Conservation (phyloP, 2,888 invertebrate genomes). For the Acleris cristana region DNA sequence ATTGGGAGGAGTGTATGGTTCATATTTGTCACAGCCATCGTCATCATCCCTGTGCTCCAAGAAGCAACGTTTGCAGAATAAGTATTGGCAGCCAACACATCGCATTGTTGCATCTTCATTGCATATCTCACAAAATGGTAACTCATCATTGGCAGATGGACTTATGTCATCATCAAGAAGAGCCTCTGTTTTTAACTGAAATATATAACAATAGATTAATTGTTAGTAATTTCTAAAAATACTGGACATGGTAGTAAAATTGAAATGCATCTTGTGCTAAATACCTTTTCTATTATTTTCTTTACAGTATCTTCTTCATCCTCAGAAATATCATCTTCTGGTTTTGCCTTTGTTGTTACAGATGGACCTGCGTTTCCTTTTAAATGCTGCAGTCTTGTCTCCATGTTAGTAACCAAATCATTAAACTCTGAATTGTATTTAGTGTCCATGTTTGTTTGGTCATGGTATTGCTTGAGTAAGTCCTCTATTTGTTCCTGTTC, state of each 20-base stretch:
- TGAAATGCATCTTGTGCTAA: background rate
- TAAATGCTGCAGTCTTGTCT: conserved; percentile 63
- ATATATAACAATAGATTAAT: conserved; percentile 10
- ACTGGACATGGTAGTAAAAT: background rate
- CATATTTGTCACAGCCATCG: conserved; percentile 80
- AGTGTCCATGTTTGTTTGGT: conserved; percentile 76
- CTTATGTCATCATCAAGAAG: conserved; percentile 56
- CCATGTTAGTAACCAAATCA: conserved; percentile 63
- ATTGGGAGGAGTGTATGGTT: conserved; percentile 61
- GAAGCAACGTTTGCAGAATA: conserved; percentile 91
- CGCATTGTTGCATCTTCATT: conserved; percentile 90
- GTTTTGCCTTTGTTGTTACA: conserved; percentile 31
- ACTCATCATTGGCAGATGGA: conserved; percentile 74
- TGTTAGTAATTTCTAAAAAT: background rate
- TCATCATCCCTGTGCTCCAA: conserved; percentile 87
- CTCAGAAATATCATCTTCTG: conserved; percentile 50
- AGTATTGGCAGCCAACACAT: conserved; percentile 91
- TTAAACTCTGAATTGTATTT: conserved; percentile 70
- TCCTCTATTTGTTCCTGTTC: conserved; percentile 89
- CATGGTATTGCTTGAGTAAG: conserved; percentile 85
- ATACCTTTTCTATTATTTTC: conserved; percentile 72
- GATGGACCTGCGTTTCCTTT: conserved; percentile 48
- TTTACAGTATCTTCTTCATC: conserved; percentile 67
- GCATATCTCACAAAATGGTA: conserved; percentile 94
- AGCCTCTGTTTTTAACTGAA: conserved; percentile 65